Conservation (phyloP, 2,888 invertebrate species). For the Habroteleia sp. region DNA sequence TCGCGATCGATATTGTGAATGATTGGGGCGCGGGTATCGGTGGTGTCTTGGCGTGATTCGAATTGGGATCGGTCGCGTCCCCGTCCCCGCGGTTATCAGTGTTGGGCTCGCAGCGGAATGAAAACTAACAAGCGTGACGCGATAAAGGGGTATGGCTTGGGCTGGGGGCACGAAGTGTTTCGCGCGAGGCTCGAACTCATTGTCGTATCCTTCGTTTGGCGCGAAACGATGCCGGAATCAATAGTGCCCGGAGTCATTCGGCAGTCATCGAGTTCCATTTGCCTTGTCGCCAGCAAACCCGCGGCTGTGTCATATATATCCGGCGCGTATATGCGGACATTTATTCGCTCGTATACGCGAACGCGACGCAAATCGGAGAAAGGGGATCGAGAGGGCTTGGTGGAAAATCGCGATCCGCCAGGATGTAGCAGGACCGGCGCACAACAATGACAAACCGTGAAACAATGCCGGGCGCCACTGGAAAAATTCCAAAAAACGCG, state of each 20-base stretch:
- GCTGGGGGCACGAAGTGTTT: neutral
- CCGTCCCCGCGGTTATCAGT: slow-evolving; percentile 40
- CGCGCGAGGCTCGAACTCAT: slow-evolving; percentile 43
- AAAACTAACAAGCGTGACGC: slow-evolving; percentile 55
- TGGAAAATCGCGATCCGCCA: slow-evolving; percentile 63
- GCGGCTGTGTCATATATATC: slow-evolving; percentile 23
- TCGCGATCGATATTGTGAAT: slow-evolving; percentile 8
- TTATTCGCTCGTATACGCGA: slow-evolving; percentile 57
- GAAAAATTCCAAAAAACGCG: slow-evolving; percentile 81
- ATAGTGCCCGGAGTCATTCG: slow-evolving; percentile 80
- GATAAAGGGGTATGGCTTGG: slow-evolving; percentile 10
- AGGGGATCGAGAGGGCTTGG: slow-evolving; percentile 20
- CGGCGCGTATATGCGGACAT: slow-evolving; percentile 36
- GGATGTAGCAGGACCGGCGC: slow-evolving; percentile 72
- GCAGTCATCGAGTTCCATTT: slow-evolving; percentile 75
- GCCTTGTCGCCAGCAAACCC: slow-evolving; percentile 19
- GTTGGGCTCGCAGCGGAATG: slow-evolving; percentile 31
- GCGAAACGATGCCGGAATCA: slow-evolving; percentile 73
- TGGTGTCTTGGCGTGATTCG: slow-evolving; percentile 6
- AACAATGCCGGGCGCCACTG: slow-evolving; percentile 81
- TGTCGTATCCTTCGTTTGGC: slow-evolving; percentile 64
- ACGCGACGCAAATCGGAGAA: slow-evolving; percentile 46
- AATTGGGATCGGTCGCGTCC: slow-evolving; percentile 4
- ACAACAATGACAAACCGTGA: slow-evolving; percentile 81
- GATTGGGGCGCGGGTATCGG: neutral